phyloP scores from a whole-genome alignment of 1,140 invertebrate species.

The Drosophila subobscura region DNA sequence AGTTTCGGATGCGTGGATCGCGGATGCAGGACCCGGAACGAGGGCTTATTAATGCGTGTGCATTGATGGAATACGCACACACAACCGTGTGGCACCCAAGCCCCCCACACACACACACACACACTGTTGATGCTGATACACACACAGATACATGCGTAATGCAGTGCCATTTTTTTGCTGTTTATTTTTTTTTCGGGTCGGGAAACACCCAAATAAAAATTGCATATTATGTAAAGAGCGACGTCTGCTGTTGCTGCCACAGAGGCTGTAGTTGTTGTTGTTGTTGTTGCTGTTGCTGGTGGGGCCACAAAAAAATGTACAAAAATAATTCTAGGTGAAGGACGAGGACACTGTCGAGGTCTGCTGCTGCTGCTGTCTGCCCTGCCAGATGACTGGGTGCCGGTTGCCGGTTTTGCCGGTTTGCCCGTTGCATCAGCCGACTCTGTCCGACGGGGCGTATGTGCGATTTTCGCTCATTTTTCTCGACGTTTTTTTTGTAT shows the following conservation, averaged over 20 bases:
- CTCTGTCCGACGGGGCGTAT: conserved; percentile 56
- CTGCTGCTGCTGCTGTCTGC: conserved; percentile 19
- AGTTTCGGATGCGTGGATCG: conserved; percentile 48
- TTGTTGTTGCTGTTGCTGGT: conserved; percentile 36
- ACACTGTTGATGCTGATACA: conserved; percentile 5
- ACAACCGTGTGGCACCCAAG: conserved; percentile 9
- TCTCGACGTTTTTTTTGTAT: conserved; percentile 28
- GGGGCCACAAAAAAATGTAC: conserved; percentile 51
- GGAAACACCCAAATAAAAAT: conserved; percentile 74
- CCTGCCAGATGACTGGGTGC: too few relatives aligned
- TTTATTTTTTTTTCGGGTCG: conserved; percentile 37
- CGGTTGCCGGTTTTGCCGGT: too few relatives aligned
- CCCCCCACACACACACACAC: conserved; percentile 15
- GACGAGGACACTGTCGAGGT: conserved; percentile 67
- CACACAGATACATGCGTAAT: conserved; percentile 66
- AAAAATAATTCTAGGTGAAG: conserved; percentile 83
- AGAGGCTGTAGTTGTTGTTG: conserved; percentile 27
- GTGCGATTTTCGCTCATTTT: conserved; percentile 53
- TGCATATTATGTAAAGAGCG: conserved; percentile 80
- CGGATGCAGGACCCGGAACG: conserved; percentile 20
- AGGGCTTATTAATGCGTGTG: conserved; percentile 76
- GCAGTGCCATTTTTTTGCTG: conserved; percentile 39
- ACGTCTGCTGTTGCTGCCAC: conserved; percentile 51
- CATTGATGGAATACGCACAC: conserved; percentile 77
- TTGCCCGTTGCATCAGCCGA: not conserved